A percentile compares a stretch with the other conserved stretches of the same genome.
Evolutionary conservation across 2,797 vertebrate genomes (phyloP).

Genomic region (Numenius phaeopus): DNA sequence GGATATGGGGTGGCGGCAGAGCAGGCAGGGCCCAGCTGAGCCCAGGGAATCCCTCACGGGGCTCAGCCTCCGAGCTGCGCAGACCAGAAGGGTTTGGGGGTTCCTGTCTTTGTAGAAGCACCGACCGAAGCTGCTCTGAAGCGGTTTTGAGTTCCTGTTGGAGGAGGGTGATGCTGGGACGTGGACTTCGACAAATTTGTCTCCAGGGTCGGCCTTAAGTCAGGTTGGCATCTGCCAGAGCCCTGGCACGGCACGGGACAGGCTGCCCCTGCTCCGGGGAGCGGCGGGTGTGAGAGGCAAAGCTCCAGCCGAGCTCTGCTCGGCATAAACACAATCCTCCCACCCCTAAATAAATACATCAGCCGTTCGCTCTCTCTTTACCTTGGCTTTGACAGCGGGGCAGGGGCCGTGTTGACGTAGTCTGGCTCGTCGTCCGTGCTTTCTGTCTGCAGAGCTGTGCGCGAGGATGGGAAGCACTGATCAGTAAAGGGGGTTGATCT

Average conservation of each 20-base stretch:
- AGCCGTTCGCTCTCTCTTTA: not conserved
- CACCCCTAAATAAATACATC: not conserved
- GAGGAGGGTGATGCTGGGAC: not conserved
- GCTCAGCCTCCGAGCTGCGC: not conserved
- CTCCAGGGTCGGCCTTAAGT: fast-evolving
- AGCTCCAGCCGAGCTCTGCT: not conserved
- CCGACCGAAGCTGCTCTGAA: not conserved
- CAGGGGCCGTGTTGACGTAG: conserved; percentile 68
- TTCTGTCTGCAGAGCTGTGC: not conserved
- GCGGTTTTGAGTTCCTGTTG: not conserved
- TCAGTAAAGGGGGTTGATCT: not conserved
- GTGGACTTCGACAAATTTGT: not conserved
- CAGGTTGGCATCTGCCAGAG: not conserved
- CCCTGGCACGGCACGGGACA: not conserved
- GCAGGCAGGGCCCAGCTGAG: not conserved
- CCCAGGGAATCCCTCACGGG: not conserved
- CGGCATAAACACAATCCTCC: not conserved
- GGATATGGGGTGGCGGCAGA: not conserved
- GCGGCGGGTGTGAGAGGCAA: not conserved
- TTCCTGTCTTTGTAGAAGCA: fast-evolving
- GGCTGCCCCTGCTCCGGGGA: not conserved
- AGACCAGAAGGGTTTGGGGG: not conserved
- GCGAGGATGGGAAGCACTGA: not conserved
- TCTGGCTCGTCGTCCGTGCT: conserved; percentile 71
- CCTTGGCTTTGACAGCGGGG: not conserved